These are phyloP conservation scores for Drosophila hydei DNA, from an alignment of 1,140 invertebrate genomes.

Conservation along the genomic window DNA sequence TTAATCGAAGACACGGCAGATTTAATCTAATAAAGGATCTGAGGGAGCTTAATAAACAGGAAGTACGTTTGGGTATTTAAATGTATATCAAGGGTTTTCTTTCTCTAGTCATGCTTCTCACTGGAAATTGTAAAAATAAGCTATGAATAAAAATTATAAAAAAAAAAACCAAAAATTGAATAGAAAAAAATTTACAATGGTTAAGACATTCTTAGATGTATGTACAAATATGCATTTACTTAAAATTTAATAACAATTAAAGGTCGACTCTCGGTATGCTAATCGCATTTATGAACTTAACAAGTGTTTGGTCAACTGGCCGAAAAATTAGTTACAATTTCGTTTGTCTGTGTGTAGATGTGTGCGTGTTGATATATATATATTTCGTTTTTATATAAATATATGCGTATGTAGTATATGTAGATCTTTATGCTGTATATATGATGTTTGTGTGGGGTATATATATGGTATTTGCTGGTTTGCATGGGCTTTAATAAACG, in stretches of 20 bases:
- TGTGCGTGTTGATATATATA: slow-evolving; percentile 26
- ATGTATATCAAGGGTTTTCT: slow-evolving; percentile 23
- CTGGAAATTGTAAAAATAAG: slow-evolving; percentile 38
- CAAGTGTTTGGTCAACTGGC: slow-evolving; percentile 45
- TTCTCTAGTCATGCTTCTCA: slow-evolving; percentile 27
- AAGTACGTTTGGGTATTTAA: slow-evolving; percentile 27
- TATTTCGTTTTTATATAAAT: slow-evolving; percentile 11
- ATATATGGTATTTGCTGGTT: slow-evolving; percentile 35
- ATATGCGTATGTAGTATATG: slow-evolving; percentile 10
- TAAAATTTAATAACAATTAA: slow-evolving; percentile 74
- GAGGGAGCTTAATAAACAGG: slow-evolving; percentile 37
- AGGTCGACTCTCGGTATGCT: slow-evolving; percentile 25
- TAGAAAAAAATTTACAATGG: slow-evolving; percentile 30
- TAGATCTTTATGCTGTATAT: slow-evolving; percentile 22
- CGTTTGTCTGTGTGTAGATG: slow-evolving; percentile 18
- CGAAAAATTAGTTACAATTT: slow-evolving; percentile 17
- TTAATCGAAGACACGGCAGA: slow-evolving; percentile 66
- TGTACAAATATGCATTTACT: slow-evolving; percentile 41
- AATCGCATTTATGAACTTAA: slow-evolving; percentile 39
- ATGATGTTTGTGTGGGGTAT: slow-evolving; percentile 22
- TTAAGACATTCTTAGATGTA: slow-evolving; percentile 27
- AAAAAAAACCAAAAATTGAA: slow-evolving; percentile 16
- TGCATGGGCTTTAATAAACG: slow-evolving; percentile 58
- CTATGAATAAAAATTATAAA: slow-evolving; percentile 17
- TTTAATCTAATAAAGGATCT: slow-evolving; percentile 69